Evolutionary conservation across 1,140 invertebrate genomes (phyloP).

Genomic region (Prorops nasuta): DNA sequence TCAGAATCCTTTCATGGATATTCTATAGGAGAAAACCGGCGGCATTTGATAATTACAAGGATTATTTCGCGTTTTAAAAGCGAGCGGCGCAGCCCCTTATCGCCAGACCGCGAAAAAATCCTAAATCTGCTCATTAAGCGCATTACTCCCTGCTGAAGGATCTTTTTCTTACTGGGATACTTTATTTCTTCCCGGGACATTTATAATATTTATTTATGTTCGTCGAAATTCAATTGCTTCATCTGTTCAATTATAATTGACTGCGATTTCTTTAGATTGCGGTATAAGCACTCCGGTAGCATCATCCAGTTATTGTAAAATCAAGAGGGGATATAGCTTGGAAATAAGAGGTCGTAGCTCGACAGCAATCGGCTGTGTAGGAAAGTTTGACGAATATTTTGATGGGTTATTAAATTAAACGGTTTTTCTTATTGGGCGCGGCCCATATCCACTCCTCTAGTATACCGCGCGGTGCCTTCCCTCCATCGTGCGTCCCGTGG

Average conservation of each 20-base stretch:
- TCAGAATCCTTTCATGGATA: conserved; percentile 49
- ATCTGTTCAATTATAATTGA: no score
- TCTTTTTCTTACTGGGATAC: conserved; percentile 21
- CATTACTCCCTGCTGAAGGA: conserved; percentile 15
- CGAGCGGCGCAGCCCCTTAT: conserved; percentile 37
- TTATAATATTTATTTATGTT: no score
- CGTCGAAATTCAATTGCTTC: no score
- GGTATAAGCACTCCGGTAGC: no score
- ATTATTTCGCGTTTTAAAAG: conserved; percentile 53
- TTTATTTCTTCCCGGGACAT: no score
- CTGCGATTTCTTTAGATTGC: no score
- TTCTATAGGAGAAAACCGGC: conserved; percentile 31
- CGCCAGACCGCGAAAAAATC: conserved; percentile 54
- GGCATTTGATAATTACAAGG: conserved; percentile 56
- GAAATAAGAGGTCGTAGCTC: no score
- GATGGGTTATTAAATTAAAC: conserved; percentile 52
- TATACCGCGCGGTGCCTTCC: neutral
- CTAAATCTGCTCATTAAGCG: conserved; percentile 53
- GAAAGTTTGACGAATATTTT: no score
- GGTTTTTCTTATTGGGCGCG: conserved; percentile 39
- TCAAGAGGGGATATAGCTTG: no score
- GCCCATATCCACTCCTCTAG: conserved; percentile 14
- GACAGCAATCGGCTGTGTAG: no score
- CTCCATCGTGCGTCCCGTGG: conserved; percentile 31
- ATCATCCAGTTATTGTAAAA: no score